Conservation (phyloP, 2,888 invertebrate genomes). For the Ochropleura plecta region DNA sequence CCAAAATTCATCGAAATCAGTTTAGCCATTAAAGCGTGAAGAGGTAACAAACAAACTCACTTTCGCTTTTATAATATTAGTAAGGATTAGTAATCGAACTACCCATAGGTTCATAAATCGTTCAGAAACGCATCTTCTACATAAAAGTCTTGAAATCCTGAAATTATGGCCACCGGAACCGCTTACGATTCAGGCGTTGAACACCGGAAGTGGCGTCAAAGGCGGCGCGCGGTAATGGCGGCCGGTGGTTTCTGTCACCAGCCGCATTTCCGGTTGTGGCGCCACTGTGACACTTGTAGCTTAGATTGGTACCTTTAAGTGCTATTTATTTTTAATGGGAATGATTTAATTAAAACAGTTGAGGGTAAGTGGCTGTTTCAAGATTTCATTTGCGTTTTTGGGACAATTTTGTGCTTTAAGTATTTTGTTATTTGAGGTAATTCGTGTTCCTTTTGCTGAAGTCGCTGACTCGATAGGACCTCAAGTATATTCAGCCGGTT, state of each 20-base stretch:
- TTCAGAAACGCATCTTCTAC: slow-evolving; percentile 17
- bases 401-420: not conserved
- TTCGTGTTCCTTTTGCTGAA: not conserved
- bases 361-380: slow-evolving; percentile 12
- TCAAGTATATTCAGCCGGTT: not conserved
- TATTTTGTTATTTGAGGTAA: not conserved
- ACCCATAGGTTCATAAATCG: not conserved
- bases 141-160: slow-evolving; percentile 50
- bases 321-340: slow-evolving; percentile 27
- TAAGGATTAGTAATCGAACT: not conserved
- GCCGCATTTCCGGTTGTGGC: slow-evolving; percentile 65
- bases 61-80: not conserved
- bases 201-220: slow-evolving; percentile 67
- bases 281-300: slow-evolving; percentile 52
- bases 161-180: slow-evolving; percentile 64
- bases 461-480: not conserved
- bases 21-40: not conserved
- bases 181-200: slow-evolving; percentile 65
- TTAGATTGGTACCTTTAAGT: slow-evolving; percentile 33
- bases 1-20: not conserved
- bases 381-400: not conserved
- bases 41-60: not conserved
- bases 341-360: slow-evolving; percentile 41
- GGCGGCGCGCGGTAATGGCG: slow-evolving; percentile 54
- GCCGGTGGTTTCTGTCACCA: slow-evolving; percentile 62